These are phyloP conservation scores for Ecdyonurus torrentis DNA, from an alignment of 2,888 invertebrate genomes.

Conservation along the genomic window DNA sequence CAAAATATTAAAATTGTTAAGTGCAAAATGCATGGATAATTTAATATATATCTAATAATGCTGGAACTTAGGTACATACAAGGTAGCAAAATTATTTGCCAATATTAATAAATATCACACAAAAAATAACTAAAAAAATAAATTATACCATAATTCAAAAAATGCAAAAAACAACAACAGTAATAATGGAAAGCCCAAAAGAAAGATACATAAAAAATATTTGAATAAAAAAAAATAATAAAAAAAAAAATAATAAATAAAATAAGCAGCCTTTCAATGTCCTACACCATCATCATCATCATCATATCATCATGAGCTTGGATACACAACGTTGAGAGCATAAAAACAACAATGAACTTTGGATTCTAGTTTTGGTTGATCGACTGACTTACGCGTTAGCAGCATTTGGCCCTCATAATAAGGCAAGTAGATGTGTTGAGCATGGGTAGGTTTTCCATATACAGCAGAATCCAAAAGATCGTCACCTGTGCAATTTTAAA, in stretches of 20 bases:
- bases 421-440: slow-evolving; percentile 66
- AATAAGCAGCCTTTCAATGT: neutral
- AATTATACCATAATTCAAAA: neutral
- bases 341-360: too few species aligned
- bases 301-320: too few species aligned
- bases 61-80: too few species aligned
- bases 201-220: too few species aligned
- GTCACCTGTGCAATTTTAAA: slow-evolving; percentile 22
- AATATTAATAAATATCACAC: too few species aligned
- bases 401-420: slow-evolving; percentile 63
- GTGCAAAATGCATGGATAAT: too few species aligned
- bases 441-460: slow-evolving; percentile 54
- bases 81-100: too few species aligned
- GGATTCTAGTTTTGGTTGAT: neutral
- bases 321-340: too few species aligned
- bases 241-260: neutral
- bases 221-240: neutral
- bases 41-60: too few species aligned
- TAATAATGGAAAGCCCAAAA: too few species aligned
- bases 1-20: too few species aligned
- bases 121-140: neutral
- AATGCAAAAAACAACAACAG: neutral
- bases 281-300: neutral
- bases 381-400: slow-evolving; percentile 53
- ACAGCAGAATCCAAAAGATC: slow-evolving; percentile 37